Base-by-base conservation (phyloP, 2,113 vertebrate genomes). In the Asarcornis scutulata region DNA sequence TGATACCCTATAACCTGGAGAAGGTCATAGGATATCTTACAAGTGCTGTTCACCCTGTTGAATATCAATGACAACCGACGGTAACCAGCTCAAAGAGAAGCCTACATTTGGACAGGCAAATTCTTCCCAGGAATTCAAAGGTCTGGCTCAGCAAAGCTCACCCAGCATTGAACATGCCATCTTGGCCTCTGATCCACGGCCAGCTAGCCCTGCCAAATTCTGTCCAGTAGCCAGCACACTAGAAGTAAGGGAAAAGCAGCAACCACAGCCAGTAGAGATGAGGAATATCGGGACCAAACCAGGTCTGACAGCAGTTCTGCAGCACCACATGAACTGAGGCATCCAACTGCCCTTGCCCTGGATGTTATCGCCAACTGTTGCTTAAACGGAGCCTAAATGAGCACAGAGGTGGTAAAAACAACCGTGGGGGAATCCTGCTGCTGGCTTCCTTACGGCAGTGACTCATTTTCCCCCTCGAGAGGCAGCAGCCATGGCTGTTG, bases 221-320 rank as follows among this genome's bases (percentile, higher is more conserved):
- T 50, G 20, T 53, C 46, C 4, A 31, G 58, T 46, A 59, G 9
- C 3, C 63, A 84, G n/a, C 4, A 84, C 64, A 72, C 25, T 27
- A 32, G 83, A 86, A 38, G 52, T 40, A 89, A 86, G 50, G 55
- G 16, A 13, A 55, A 42, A 84, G 13, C 44, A 67, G 40, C 3
- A 3, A 53, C 17, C 38, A 83, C 0, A 7, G 18, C 23, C 34
- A 32, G 8, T 14, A 18, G 0, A 5, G 56, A 26, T 5, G 15
- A 82, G 36, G 40, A 82, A n/a, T 22, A 75, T 6, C 27, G 46
- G 56, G 73, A 69, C 20, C 11, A 59, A 74, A 83, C 4, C 13
- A 59, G 13, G 4, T 55, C 25, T 75, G 67, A 66, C 13, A 23
- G 63, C 66, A 79, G 27, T 13, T 89, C 58, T 76, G 42, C 36